These are phyloP conservation scores for Anoplophora glabripennis DNA, from an alignment of 1,140 invertebrate species.

Conservation along the genomic window DNA sequence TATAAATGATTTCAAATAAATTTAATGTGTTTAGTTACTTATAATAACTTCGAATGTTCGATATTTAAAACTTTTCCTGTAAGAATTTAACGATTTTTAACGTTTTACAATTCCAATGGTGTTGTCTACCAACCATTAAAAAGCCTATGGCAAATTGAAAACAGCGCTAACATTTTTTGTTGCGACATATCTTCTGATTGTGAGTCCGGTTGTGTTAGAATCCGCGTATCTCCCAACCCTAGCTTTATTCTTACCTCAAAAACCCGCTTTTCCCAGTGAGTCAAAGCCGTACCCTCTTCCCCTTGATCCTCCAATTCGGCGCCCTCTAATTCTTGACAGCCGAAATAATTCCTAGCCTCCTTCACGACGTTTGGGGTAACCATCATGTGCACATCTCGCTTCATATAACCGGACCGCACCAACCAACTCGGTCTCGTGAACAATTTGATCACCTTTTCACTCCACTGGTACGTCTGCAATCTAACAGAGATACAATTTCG, in stretches of 20 bases:
- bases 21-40: no score
- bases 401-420: constrained; percentile 72
- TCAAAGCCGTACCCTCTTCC: constrained; percentile 92
- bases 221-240: no score
- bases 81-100: no score
- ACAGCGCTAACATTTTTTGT: no score
- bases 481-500: constrained; percentile 51
- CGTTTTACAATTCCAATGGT: no score
- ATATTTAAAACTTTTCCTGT: no score
- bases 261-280: constrained; percentile 97
- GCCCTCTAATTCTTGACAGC: constrained; percentile 86
- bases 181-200: no score
- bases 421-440: constrained; percentile 80
- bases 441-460: constrained; percentile 80
- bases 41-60: no score
- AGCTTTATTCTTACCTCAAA: constrained; percentile 74
- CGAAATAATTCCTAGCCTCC: constrained; percentile 87
- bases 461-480: constrained; percentile 91
- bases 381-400: constrained; percentile 80
- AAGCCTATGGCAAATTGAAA: no score
- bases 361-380: constrained; percentile 86
- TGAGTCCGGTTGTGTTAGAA: no score
- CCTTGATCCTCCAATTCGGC: constrained; percentile 98
- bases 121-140: no score
- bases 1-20: no score